Base-by-base conservation (phyloP, 2,797 vertebrate genomes). In the Chaenodraco wilsoni region DNA sequence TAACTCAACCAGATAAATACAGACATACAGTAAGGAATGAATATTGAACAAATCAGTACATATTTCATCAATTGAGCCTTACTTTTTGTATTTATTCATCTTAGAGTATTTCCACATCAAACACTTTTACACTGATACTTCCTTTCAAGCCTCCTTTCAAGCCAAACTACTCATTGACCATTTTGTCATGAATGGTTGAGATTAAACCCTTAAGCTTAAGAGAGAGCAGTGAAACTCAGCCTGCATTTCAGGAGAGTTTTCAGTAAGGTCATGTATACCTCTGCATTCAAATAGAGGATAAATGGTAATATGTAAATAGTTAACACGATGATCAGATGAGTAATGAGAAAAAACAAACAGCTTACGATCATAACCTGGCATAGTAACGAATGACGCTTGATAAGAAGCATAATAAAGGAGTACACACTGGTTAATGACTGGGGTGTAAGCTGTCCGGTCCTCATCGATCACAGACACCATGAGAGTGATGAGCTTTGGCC, bases 391-490 rank as follows among this genome's bases (percentile, higher is more conserved):
- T 21, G 3, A 61, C 54, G 17, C 6, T 27, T 56, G 33, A n/a
- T 14, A 23, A 37, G 37, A 67, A 19, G 4, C 2, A 8, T 33
- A 66, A 69, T 62, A 16, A 72, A 77, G 58, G 23, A 63, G 44
- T 49, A 96, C 98, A 89, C 95, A 99, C 98, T 99, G 98, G 90
- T 99, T 99, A 86, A 99, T 93, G 77, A 97, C 88, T 49, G 98
- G 98, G 2, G 97, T 97, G 86, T 99, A 99, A 3, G 96, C 96
- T 0, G 95, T 97, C 82, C 97, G 95, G 92, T 99, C 98, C 68
- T 99, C 98, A 80, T 99, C 98, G 72, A 99, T 98, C 59, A 99
- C 96, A 23, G 97, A 98, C 77, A 99, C 94, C 97, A 99, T 99
- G 73, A 99, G 89, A 44, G 98, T 99, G 88, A 99, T 99, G 84